Conservation (phyloP, 92 coral and sea anemone genomes). For the Isaurus tuberculatus region DNA sequence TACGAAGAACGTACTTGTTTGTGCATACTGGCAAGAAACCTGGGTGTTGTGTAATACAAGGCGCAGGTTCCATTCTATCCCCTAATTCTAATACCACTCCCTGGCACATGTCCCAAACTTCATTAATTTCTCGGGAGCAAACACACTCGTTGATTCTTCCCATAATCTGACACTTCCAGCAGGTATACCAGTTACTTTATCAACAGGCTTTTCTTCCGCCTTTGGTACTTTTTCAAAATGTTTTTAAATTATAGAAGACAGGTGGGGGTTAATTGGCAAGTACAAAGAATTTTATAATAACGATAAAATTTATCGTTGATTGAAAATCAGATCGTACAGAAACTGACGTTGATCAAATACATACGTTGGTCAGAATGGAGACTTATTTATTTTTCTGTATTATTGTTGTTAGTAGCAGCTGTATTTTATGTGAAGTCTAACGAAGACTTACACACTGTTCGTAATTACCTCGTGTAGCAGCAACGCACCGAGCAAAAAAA, state of each 20-base stretch:
- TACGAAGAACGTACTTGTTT: conserved; percentile 30
- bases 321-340: conserved; percentile 1
- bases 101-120: conserved; percentile 50
- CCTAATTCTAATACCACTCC: conserved; percentile 35
- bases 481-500: conserved; percentile 1
- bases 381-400: background rate
- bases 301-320: background rate
- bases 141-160: conserved; percentile 11
- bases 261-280: background rate
- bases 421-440: conserved; percentile 9
- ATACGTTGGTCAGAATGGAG: background rate
- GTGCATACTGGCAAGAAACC: conserved; percentile 39
- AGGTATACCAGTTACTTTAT: conserved; percentile 20
- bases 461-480: conserved; percentile 11
- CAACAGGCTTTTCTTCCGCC: conserved; percentile 15
- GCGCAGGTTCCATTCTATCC: conserved; percentile 23
- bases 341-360: background rate
- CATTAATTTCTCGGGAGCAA: conserved; percentile 41
- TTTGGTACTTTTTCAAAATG: background rate
- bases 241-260: background rate
- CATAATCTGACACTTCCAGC: conserved; percentile 31
- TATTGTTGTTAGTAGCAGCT: background rate
- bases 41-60: conserved; percentile 40
- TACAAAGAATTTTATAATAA: background rate
- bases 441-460: background rate